Base-by-base conservation (phyloP, 2,888 invertebrate genomes). In the Apoda limacodes region DNA sequence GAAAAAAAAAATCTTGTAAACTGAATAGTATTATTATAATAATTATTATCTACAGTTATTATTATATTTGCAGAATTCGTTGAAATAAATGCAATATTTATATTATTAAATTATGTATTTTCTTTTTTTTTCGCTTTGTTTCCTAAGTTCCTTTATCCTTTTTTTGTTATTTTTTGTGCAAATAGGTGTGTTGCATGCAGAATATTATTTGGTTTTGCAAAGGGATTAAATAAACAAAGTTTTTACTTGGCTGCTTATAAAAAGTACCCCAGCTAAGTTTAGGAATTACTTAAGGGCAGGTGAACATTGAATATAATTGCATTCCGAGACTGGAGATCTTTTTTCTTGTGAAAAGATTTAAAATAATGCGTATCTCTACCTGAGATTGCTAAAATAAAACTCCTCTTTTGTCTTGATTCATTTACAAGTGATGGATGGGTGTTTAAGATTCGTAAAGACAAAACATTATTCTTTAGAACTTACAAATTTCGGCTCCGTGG, bases 61-160 rank as follows among this genome's bases (percentile, higher is more conserved):
- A 76, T 78, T 76, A 65, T 76, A 78, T 76, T 78, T 70, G 70
- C 75, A 70, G 70, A 75, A 81, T 75, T 78, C 71, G 76, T 80
- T 81, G 72, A 81, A 80, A 81, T 81, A 81, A 81, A 82, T 75
- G 71, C 74, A 81, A 81, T 82, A 82, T 82, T 82, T 82, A 81
- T 80, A 81, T 81, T 81, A 78, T 74, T 76, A 70, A 74, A 60
- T 72, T 75, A 72, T 71, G 71, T 72, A 71, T 71, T 76, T 67
- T 65, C 69, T 52, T 55, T 61, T 57, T 57, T 51, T 57, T 53
- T 60, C 5, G 7, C 7, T 68, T 59, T 55, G 55, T 64, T 66
- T 61, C 70, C 68, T 72, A n/a, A n/a, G n/a, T n/a, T n/a, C n/a
- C n/a, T n/a, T n/a, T n/a, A n/a, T n/a, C n/a, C n/a, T 54, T 55